Evolutionary conservation across 2,888 invertebrate species (phyloP).

Genomic region (Mamestra brassicae): DNA sequence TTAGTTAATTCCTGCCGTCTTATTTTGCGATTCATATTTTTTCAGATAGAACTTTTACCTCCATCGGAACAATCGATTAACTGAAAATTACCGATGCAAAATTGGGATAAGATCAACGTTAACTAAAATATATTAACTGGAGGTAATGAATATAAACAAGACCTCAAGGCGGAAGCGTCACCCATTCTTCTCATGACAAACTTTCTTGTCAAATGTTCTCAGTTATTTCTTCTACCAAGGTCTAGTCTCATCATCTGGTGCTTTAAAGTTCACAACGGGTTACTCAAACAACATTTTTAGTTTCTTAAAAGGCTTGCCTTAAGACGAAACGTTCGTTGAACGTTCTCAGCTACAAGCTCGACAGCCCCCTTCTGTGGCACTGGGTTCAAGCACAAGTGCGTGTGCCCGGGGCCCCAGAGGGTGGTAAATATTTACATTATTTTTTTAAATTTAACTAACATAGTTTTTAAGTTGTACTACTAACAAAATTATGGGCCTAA

Average conservation of each 20-base stretch:
- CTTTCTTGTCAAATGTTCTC: neutral
- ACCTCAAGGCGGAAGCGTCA: neutral
- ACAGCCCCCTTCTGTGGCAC: too few relatives aligned
- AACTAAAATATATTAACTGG: too few relatives aligned
- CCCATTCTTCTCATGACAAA: neutral
- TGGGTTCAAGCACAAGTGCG: too few relatives aligned
- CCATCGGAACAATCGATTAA: neutral
- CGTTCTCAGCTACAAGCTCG: too few relatives aligned
- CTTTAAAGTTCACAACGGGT: neutral
- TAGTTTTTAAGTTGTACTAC: too few relatives aligned
- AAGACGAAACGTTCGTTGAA: too few relatives aligned
- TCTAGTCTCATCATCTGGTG: neutral
- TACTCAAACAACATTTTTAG: neutral
- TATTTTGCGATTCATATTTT: neutral
- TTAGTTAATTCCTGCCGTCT: neutral
- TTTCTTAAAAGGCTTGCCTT: conserved; percentile 3
- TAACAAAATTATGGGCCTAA: too few relatives aligned
- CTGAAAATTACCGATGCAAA: neutral
- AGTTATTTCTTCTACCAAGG: neutral
- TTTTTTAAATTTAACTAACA: too few relatives aligned
- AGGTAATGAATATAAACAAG: too few relatives aligned
- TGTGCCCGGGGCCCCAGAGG: too few relatives aligned
- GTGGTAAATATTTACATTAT: too few relatives aligned
- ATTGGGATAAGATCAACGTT: neutral
- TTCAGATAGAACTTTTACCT: neutral